Evolutionary conservation across 2,113 vertebrate genomes (phyloP).

Genomic region (Suncus etruscus): DNA sequence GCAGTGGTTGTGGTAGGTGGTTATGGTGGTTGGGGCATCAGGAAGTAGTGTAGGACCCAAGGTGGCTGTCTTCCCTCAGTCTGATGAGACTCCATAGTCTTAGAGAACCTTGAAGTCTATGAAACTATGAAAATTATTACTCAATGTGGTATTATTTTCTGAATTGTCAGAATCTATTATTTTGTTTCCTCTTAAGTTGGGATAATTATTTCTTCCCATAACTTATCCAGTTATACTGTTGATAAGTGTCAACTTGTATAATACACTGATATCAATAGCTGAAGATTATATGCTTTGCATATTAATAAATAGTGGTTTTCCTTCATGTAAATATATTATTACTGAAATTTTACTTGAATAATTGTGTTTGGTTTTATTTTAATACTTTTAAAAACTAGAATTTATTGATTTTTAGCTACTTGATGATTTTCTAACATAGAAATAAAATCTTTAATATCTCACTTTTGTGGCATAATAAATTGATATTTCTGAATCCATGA

Average conservation of each 20-base stretch:
- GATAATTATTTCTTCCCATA: background rate
- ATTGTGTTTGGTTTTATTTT: too few species aligned
- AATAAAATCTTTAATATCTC: too few species aligned
- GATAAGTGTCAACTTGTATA: background rate
- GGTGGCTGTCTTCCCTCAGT: too few species aligned
- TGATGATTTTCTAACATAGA: background rate
- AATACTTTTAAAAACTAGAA: background rate
- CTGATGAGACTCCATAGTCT: too few species aligned
- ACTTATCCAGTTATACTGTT: background rate
- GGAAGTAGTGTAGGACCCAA: too few species aligned
- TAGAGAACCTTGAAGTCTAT: background rate
- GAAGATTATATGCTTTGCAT: background rate
- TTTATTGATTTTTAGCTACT: too few species aligned
- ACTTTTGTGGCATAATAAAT: too few species aligned
- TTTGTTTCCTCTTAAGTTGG: background rate
- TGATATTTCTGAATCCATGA: rapidly evolving
- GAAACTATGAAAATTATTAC: background rate
- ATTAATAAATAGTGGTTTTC: background rate
- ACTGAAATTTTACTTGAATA: constrained; percentile 12
- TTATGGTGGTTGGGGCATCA: too few species aligned
- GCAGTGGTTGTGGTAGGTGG: too few species aligned
- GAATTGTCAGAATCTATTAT: background rate
- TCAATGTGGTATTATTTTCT: background rate
- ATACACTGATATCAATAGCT: background rate
- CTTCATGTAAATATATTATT: background rate